phyloP scores from a whole-genome alignment of 2,888 invertebrate species.

The Disparrhopalites patrizii region DNA sequence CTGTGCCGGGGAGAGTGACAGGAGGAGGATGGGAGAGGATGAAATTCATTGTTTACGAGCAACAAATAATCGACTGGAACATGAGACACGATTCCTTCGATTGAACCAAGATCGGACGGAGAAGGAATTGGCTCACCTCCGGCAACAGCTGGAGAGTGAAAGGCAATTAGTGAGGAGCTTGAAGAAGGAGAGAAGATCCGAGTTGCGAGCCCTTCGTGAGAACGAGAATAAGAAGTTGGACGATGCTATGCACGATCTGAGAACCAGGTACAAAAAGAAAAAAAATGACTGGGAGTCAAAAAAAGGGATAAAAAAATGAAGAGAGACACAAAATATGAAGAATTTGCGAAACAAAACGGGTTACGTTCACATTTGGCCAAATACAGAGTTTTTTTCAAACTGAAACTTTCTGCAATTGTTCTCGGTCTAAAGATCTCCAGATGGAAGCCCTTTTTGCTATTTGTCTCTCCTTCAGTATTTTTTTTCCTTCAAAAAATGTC shows the following conservation, averaged over 20 bases:
- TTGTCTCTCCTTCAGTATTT: no score
- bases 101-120: slow-evolving; percentile 33
- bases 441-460: no score
- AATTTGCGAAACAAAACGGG: no score
- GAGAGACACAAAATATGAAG: not conserved
- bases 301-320: not conserved
- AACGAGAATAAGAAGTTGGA: slow-evolving; percentile 29
- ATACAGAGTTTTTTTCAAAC: no score
- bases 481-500: no score
- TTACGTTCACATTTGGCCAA: no score
- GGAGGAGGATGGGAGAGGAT: slow-evolving; percentile 24
- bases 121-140: slow-evolving; percentile 27
- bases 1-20: not conserved
- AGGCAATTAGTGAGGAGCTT: slow-evolving; percentile 21
- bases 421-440: no score
- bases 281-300: no score
- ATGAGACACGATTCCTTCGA: slow-evolving; percentile 32
- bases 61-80: slow-evolving; percentile 39
- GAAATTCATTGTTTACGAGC: slow-evolving; percentile 36
- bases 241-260: slow-evolving; percentile 25
- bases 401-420: no score
- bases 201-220: slow-evolving; percentile 25
- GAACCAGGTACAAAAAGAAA: slow-evolving; percentile 27
- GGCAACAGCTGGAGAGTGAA: slow-evolving; percentile 30
- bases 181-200: slow-evolving; percentile 16